Conservation (phyloP, 2,113 vertebrate genomes). For the Tupaia chinensis region DNA sequence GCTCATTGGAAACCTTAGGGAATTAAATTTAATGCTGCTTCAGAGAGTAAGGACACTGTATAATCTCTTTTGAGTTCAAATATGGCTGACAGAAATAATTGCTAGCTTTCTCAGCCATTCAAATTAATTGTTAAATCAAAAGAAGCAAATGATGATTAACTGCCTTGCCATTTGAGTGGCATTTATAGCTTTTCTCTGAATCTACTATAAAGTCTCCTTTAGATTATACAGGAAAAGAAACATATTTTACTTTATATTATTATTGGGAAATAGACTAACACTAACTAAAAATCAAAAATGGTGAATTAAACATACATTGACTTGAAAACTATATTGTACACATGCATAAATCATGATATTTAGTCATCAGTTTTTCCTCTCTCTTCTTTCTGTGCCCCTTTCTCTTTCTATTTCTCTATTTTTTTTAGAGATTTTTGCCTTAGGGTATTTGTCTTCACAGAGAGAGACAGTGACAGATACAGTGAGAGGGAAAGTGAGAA, state of each 20-base stretch:
- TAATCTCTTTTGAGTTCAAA: not conserved
- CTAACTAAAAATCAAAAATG: not conserved
- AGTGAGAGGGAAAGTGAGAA: too few species aligned
- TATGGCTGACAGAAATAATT: constrained; percentile 35
- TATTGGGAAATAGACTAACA: not conserved
- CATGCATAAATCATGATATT: not conserved
- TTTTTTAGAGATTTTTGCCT: too few species aligned
- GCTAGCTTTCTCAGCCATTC: constrained; percentile 60
- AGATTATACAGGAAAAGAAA: not conserved
- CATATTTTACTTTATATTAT: not conserved
- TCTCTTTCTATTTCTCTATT: not conserved
- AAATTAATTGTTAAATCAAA: constrained; percentile 65
- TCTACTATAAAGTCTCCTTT: not conserved
- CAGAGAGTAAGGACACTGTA: not conserved
- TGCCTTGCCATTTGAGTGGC: not conserved
- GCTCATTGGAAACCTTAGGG: constrained; percentile 62
- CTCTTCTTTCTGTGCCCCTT: not conserved
- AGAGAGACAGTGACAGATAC: too few species aligned
- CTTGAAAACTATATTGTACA: not conserved
- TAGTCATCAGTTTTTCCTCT: not conserved
- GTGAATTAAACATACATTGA: not conserved
- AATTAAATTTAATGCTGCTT: constrained; percentile 2
- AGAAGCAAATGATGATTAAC: constrained; percentile 40
- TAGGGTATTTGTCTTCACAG: too few species aligned
- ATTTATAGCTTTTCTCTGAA: not conserved